Conservation (phyloP, 2,113 vertebrate genomes). For the Scomber colias region DNA sequence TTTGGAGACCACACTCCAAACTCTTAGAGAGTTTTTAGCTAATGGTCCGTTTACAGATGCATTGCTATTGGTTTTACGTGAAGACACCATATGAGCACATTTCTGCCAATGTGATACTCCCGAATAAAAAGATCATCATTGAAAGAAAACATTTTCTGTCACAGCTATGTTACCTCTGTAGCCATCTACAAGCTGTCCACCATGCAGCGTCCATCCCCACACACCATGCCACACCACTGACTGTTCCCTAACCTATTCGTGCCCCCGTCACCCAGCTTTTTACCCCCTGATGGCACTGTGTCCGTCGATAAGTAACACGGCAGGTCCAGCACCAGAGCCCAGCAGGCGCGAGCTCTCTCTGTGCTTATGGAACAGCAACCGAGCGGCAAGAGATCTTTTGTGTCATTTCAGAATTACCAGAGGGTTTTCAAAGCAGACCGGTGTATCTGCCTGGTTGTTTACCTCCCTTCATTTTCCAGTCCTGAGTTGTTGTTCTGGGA, state of each 20-base stretch:
- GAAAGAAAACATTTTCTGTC: not conserved
- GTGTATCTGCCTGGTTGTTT: slow-evolving; percentile 60
- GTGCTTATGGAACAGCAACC: slow-evolving; percentile 48
- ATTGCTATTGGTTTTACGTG: not conserved
- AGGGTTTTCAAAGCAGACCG: slow-evolving; percentile 41
- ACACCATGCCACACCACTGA: slow-evolving; percentile 16
- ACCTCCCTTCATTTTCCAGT: slow-evolving; percentile 51
- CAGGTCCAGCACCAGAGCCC: slow-evolving; percentile 52
- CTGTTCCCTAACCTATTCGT: slow-evolving; percentile 66
- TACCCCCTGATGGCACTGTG: slow-evolving; percentile 47
- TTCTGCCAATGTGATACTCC: not conserved
- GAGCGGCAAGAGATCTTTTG: slow-evolving; percentile 63
- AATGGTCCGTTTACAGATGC: not conserved
- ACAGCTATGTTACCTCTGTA: not conserved
- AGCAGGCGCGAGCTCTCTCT: slow-evolving; percentile 49
- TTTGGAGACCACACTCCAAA: too few relatives aligned
- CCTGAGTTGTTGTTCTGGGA: slow-evolving; percentile 56
- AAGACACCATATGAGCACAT: not conserved
- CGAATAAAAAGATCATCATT: not conserved
- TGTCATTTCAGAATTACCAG: slow-evolving; percentile 59
- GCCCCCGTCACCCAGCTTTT: slow-evolving; percentile 53
- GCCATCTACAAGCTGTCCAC: not conserved
- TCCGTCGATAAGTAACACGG: slow-evolving; percentile 66
- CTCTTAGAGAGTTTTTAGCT: too few relatives aligned
- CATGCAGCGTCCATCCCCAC: slow-evolving; percentile 14